Base-by-base conservation (phyloP, 2,113 vertebrate genomes). In the Oncorhynchus mykiss region DNA sequence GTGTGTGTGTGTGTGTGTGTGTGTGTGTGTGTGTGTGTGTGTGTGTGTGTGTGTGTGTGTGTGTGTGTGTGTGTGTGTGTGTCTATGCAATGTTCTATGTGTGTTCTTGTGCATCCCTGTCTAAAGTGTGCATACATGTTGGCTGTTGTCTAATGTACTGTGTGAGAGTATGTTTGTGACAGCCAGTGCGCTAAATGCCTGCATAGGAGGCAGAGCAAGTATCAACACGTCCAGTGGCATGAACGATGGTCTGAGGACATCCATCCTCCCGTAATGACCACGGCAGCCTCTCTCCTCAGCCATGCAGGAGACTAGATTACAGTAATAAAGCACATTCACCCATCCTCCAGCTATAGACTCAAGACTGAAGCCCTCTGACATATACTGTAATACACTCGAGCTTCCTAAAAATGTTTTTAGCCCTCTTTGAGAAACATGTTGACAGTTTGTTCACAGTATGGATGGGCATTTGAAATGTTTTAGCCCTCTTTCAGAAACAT, bases 201-300 rank as follows among this genome's bases (percentile, higher is more conserved):
- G 78, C 78, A 83, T 82, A 77, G 83, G 84, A 82, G 81, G 76
- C 62, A 81, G 83, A 78, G 72, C 86, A 80, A 82, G 77, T 72
- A 68, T 74, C 6, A 51, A 80, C 82, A 87, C 25, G 20, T 80
- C 82, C 80, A 31, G 67, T 78, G 73, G 66, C 78, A 45, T 84
- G 70, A 82, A 71, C 78, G 73, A 84, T 84, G 75, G 51, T 75
- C 72, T 70, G 54, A 25, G 59, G 39, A 25, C 69, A 29, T 71
- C 77, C 18, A 67, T 70, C 20, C 14, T 7, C 1, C 72, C 54
- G 64, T 78, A 72, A 82, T 82, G 70, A 72, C 70, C 72, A 75
- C 34, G 72, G 76, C 77, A 77, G 48, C 78, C 78, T 86, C 68
- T 66, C 45, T 76, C 49, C 48, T 78, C 74, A 45, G 39, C 18